Conservation (phyloP, 1,140 invertebrate species). For the Lepidurus apus region DNA sequence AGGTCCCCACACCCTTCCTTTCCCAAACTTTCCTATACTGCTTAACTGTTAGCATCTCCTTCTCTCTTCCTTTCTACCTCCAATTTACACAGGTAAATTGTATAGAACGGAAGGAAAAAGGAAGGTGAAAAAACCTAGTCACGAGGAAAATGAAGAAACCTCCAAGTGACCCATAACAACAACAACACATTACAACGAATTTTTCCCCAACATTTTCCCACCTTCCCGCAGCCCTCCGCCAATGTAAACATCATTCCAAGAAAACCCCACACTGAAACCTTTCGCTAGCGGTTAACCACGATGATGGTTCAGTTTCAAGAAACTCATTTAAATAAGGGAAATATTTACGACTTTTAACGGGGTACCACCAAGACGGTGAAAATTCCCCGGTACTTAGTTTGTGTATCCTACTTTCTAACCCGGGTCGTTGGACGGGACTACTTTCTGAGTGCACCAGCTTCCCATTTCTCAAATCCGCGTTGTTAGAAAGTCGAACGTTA, state of each 20-base stretch:
- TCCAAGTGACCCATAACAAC: neutral
- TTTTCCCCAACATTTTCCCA: no score
- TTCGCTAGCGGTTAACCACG: no score
- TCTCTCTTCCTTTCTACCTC: neutral
- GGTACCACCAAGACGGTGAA: neutral
- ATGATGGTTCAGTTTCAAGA: no score
- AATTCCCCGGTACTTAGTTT: neutral
- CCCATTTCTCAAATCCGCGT: neutral
- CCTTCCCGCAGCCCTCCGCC: no score
- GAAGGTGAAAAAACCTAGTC: neutral
- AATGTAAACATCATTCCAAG: no score
- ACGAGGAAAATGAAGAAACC: neutral
- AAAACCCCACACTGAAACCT: no score
- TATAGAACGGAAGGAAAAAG: neutral
- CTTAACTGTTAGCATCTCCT: neutral
- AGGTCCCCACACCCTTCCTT: neutral
- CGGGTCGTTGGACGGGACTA: neutral
- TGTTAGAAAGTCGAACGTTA: neutral
- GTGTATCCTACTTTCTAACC: neutral
- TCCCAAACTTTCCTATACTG: neutral
- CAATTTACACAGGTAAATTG: neutral
- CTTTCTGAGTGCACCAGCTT: neutral
- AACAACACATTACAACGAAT: no score
- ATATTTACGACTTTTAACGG: no score
- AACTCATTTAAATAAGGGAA: no score